Evolutionary conservation across 92 coral and sea anemone species (phyloP).

Genomic region (Porites cylindrica): DNA sequence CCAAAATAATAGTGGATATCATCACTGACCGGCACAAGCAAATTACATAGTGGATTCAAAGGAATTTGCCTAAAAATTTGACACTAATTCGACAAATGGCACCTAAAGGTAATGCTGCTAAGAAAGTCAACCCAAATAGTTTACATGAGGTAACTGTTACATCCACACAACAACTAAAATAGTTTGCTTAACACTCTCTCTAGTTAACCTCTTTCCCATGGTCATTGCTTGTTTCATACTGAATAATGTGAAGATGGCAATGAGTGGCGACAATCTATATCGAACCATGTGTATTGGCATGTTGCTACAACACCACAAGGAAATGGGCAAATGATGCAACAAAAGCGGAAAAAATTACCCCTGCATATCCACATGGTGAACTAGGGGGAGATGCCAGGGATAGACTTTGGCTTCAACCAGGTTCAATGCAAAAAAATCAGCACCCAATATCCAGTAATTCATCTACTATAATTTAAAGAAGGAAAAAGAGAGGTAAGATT

Average conservation of each 20-base stretch:
- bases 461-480: too few relatives aligned
- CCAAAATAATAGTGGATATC: too few relatives aligned
- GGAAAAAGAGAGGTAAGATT: too few relatives aligned
- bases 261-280: constrained; percentile 56
- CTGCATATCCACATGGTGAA: constrained; percentile 33
- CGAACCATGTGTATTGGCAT: constrained; percentile 66
- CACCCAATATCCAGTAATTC: too few relatives aligned
- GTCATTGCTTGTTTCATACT: constrained; percentile 23
- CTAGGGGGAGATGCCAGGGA: too few relatives aligned
- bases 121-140: neutral
- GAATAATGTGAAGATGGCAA: constrained; percentile 44
- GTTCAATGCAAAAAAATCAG: too few relatives aligned
- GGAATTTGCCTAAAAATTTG: constrained; percentile 32
- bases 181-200: neutral
- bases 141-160: neutral
- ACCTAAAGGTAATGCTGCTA: neutral
- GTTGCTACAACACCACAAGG: constrained; percentile 70
- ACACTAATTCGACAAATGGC: constrained; percentile 61
- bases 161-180: neutral
- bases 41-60: constrained; percentile 24
- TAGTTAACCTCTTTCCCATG: neutral
- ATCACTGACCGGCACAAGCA: constrained; percentile 56
- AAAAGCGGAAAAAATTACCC: constrained; percentile 60
- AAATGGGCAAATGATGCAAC: constrained; percentile 51
- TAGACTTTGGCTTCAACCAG: too few relatives aligned